Base-by-base conservation (phyloP, 2,888 invertebrate genomes). In the Pollenia amentaria region DNA sequence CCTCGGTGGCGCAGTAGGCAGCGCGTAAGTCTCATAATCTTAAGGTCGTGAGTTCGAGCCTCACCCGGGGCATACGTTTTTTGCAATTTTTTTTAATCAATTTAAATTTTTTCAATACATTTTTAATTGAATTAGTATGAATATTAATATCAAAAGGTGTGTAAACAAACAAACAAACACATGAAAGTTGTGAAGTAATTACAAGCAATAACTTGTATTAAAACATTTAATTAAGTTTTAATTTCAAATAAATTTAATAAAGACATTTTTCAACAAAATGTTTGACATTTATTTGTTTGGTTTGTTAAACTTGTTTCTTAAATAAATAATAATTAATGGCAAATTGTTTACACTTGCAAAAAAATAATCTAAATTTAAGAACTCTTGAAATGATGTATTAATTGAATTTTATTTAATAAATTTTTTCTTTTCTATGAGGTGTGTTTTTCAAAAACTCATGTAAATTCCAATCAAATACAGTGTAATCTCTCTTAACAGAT, bases 21-120 rank as follows among this genome's bases (percentile, higher is more conserved):
- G 91, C 91, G 91, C 91, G 91, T 91, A 91, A 91, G 91, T 91
- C 91, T 91, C 91, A 91, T 91, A 91, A 91, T 91, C 91, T 91
- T 91, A 91, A 91, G 91, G 91, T 91, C 91, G 91, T 91, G 91
- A 91, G 91, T 91, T 91, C 91, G 90, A 91, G 90, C 91, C 91
- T 91, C 91, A 91, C 91, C 90, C 91, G 91, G 91, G 91, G 91
- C 91, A 91, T 88, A 46, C 10, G 0, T 65, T 88, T 89, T 90
- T 90, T 89, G 46, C 21, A 18, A 18, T 18, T 57, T 57, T 69
- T 77, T 57, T 67, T 65, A 21, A 21, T 29, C 14, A 29, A n/a
- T 48, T 67, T 9, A 67, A 16, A 0, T 57, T 44, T 64, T 21
- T 55, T 51, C 3, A 7, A 11, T 21, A 62, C 7, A 18, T 4